Percentiles rank a stretch among this genome's conserved stretches.
phyloP scores from a whole-genome alignment of 2,113 vertebrate genomes.

The Saccopteryx bilineata region DNA sequence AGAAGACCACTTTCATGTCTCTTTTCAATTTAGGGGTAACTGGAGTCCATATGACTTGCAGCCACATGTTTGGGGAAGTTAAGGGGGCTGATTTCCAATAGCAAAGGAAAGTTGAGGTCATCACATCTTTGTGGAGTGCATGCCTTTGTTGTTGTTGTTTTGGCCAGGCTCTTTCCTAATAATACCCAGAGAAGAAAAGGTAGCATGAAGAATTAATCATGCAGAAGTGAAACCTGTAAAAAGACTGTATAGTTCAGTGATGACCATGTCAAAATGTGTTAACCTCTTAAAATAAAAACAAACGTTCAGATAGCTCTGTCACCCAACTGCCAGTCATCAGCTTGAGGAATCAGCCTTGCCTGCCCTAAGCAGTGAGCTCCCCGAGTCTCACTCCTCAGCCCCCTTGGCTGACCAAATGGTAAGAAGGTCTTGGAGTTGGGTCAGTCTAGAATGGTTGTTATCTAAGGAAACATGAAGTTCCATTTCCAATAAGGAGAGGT shows the following conservation, averaged over 20 bases:
- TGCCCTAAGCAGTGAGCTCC: neutral
- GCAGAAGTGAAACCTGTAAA: neutral
- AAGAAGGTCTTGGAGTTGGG: neutral
- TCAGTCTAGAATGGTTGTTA: neutral
- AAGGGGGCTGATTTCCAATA: neutral
- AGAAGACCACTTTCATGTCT: slow-evolving; percentile 42
- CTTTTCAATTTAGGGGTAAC: slow-evolving; percentile 22
- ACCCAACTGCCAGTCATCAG: neutral
- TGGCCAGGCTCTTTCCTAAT: neutral
- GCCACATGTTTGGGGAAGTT: neutral
- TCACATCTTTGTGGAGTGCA: neutral
- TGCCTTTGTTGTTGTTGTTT: neutral
- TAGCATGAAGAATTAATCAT: slow-evolving; percentile 20
- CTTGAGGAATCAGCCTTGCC: neutral
- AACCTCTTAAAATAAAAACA: neutral
- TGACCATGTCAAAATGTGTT: slow-evolving; percentile 44
- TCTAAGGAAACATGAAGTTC: neutral
- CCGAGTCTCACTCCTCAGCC: neutral
- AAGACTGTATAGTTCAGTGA: neutral
- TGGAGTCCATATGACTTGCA: neutral
- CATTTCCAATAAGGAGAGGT: neutral
- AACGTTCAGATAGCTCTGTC: neutral
- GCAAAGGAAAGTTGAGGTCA: slow-evolving; percentile 13
- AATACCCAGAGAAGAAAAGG: neutral
- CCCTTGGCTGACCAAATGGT: neutral